phyloP scores from a whole-genome alignment of 2,888 invertebrate genomes.

The Mycogona germanica region DNA sequence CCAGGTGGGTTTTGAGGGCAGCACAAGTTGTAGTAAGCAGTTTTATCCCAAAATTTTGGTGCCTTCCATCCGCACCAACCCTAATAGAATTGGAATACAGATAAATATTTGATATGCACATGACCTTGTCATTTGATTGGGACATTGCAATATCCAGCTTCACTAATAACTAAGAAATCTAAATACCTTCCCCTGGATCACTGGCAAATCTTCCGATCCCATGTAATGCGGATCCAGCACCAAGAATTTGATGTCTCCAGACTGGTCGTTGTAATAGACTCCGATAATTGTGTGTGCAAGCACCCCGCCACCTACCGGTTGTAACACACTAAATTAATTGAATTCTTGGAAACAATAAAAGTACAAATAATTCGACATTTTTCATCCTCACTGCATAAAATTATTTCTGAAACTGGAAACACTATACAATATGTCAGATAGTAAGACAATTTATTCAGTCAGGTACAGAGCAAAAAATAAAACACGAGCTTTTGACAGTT shows the following conservation, averaged over 20 bases:
- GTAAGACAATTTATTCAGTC: too few species aligned
- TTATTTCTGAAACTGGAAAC: too few species aligned
- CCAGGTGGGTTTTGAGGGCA: conserved; percentile 57
- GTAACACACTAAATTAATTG: too few species aligned
- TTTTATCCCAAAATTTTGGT: conserved; percentile 86
- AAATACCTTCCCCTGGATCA: conserved; percentile 36
- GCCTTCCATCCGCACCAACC: conserved; percentile 99
- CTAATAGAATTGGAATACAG: conserved; percentile 61
- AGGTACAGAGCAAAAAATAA: too few species aligned
- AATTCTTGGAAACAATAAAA: too few species aligned
- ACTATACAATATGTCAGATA: too few species aligned
- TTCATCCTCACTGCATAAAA: too few species aligned
- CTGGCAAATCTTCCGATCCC: conserved; percentile 65
- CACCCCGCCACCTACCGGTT: conserved; percentile 89
- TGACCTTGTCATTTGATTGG: background rate
- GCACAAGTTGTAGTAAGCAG: conserved; percentile 92
- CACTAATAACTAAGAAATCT: background rate
- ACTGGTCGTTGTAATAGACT: conserved; percentile 67
- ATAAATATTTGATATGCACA: conserved; percentile 34
- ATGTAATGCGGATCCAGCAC: conserved; percentile 98
- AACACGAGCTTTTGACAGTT: too few species aligned
- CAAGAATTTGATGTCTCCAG: conserved; percentile 75
- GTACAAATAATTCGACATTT: too few species aligned
- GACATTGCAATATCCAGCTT: background rate
- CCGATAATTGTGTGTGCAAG: conserved; percentile 97